phyloP scores from a whole-genome alignment of 2,113 vertebrate species.

The Nycticorax nycticorax region DNA sequence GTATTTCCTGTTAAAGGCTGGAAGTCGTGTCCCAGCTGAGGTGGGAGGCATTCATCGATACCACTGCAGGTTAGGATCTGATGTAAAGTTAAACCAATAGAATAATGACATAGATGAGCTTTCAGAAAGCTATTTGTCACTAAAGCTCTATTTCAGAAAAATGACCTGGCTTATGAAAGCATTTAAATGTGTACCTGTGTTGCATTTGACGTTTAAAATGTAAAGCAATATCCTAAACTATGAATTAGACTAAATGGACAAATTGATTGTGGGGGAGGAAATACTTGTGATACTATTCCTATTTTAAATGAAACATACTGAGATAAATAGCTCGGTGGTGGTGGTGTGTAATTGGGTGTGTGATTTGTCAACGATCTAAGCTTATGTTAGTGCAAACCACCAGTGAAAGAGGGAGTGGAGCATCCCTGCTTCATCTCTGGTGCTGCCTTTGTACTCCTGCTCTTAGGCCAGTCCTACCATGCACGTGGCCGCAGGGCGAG shows the following conservation, averaged over 20 bases:
- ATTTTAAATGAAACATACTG: not conserved
- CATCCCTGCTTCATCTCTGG: not conserved
- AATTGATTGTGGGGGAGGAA: not conserved
- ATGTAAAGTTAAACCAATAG: not conserved
- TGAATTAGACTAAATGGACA: not conserved
- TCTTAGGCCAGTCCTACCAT: not conserved
- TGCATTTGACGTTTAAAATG: not conserved
- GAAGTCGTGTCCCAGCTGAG: not conserved
- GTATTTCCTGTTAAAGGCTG: not conserved
- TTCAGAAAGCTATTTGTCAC: not conserved
- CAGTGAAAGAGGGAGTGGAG: not conserved
- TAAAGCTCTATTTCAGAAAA: not conserved
- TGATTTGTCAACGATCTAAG: not conserved
- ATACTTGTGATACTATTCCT: not conserved
- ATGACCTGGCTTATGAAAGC: not conserved
- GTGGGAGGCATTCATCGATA: not conserved
- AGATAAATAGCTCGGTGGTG: fast-evolving
- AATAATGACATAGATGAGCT: not conserved
- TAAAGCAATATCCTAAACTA: not conserved
- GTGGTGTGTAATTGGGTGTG: not conserved
- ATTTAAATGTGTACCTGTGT: not conserved
- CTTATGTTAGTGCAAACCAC: not conserved
- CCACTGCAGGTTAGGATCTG: not conserved
- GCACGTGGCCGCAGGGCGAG: fast-evolving
- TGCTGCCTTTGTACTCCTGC: not conserved